Conservation (phyloP, 2,797 vertebrate genomes). For the Cirrhinus mrigala region DNA sequence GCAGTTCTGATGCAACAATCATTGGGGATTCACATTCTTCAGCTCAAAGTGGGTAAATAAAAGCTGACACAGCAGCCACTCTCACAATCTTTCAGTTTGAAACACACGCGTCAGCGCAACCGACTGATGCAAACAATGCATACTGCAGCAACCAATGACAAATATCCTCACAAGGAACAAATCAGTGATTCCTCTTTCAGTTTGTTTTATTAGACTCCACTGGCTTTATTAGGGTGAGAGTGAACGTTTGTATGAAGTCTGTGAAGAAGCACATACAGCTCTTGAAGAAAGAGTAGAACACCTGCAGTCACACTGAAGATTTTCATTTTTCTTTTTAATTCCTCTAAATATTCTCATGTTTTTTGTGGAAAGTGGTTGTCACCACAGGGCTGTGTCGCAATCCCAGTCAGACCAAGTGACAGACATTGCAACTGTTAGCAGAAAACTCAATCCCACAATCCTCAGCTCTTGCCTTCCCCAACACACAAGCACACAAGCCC, state of each 20-base stretch:
- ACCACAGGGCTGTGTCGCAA: slow-evolving; percentile 79
- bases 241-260: not conserved
- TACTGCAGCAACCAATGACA: slow-evolving; percentile 63
- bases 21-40: slow-evolving; percentile 60
- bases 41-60: slow-evolving; percentile 61
- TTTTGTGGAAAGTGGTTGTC: slow-evolving; percentile 70
- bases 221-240: not conserved
- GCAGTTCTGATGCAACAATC: slow-evolving; percentile 54
- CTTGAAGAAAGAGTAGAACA: not conserved
- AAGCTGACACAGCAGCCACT: slow-evolving; percentile 69
- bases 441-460: slow-evolving; percentile 56
- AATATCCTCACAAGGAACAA: slow-evolving; percentile 45
- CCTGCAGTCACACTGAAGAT: not conserved
- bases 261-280: not conserved
- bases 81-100: slow-evolving; percentile 46
- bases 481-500: not conserved
- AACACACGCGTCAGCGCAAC: slow-evolving; percentile 68
- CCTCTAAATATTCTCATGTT: slow-evolving; percentile 58
- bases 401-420: slow-evolving; percentile 68
- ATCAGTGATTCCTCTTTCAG: slow-evolving; percentile 61
- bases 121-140: slow-evolving; percentile 41
- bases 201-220: slow-evolving; percentile 39
- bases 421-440: slow-evolving; percentile 66
- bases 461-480: not conserved
- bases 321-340: not conserved